Conservation (phyloP, 2,113 vertebrate genomes). For the Saccopteryx bilineata region DNA sequence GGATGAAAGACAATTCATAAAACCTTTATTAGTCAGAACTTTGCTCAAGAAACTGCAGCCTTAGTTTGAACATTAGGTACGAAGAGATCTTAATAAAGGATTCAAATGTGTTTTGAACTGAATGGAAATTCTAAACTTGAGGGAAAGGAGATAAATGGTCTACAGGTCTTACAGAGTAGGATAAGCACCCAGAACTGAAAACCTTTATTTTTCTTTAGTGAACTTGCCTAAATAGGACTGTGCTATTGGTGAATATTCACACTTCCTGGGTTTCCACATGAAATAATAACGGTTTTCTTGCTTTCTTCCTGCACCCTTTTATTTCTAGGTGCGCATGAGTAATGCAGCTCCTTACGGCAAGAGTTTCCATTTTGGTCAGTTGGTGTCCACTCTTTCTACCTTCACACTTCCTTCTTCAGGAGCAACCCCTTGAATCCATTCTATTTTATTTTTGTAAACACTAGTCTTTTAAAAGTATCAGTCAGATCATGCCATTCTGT, state of each 20-base stretch:
- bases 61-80: neutral
- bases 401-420: neutral
- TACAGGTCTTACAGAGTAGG: neutral
- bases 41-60: neutral
- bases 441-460: neutral
- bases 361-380: too few species aligned
- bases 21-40: neutral
- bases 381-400: neutral
- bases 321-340: neutral
- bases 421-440: neutral
- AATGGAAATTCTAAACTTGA: constrained; percentile 50
- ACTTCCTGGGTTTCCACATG: neutral
- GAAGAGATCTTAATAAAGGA: constrained; percentile 8
- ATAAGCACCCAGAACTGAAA: neutral
- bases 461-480: neutral
- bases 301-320: neutral
- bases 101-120: neutral
- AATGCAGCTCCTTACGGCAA: too few species aligned
- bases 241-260: neutral
- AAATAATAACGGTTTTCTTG: neutral
- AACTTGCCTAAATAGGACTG: neutral
- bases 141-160: neutral
- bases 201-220: neutral
- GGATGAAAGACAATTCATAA: constrained; percentile 64
- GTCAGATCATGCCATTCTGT: neutral